Evolutionary conservation across 2,113 vertebrate genomes (phyloP).

Genomic region (Gavialis gangeticus): DNA sequence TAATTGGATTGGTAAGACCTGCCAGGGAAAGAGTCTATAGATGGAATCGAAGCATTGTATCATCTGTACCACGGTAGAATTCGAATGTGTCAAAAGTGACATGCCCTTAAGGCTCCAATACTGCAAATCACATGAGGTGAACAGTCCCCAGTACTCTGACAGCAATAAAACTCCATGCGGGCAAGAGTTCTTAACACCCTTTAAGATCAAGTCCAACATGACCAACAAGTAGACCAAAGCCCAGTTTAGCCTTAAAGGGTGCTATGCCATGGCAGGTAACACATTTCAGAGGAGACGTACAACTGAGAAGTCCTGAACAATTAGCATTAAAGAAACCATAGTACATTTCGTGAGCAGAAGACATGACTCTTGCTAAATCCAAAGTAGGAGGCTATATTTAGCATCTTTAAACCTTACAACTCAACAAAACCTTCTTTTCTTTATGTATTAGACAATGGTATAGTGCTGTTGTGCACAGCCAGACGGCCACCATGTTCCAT

Average conservation of each 20-base stretch:
- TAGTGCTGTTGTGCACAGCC: not conserved
- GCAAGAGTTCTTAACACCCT: not conserved
- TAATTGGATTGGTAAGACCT: not conserved
- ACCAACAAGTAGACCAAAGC: not conserved
- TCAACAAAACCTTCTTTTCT: not conserved
- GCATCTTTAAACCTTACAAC: not conserved
- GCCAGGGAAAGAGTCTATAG: not conserved
- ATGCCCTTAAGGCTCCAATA: too few relatives aligned
- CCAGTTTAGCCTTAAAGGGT: not conserved
- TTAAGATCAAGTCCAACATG: rapidly evolving
- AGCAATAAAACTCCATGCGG: rapidly evolving
- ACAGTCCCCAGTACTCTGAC: rapidly evolving
- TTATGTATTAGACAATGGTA: not conserved
- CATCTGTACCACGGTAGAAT: rapidly evolving
- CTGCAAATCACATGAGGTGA: too few relatives aligned
- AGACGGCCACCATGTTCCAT: not conserved
- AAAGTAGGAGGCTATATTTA: not conserved
- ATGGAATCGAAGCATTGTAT: not conserved
- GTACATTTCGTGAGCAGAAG: not conserved
- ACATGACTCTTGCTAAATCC: not conserved
- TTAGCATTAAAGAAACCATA: not conserved
- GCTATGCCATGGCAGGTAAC: not conserved
- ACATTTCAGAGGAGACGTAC: not conserved
- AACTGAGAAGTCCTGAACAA: not conserved
- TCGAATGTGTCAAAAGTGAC: too few relatives aligned